These are phyloP conservation scores for Colletes collaris DNA, from an alignment of 2,888 invertebrate species.

Conservation along the genomic window DNA sequence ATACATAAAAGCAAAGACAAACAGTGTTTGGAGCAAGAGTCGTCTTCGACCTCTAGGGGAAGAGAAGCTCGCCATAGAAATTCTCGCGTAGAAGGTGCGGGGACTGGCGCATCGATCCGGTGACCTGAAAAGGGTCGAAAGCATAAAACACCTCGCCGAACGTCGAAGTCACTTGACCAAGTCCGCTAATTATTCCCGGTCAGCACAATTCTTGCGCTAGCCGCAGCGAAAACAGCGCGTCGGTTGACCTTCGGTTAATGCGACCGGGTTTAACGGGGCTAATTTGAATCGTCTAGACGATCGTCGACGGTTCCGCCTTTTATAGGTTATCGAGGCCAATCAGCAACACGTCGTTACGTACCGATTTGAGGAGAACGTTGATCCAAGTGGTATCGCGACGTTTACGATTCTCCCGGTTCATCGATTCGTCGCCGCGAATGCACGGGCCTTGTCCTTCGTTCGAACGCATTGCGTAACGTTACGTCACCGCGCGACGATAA, in stretches of 20 bases:
- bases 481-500: slow-evolving; percentile 52
- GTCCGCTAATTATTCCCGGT: no score
- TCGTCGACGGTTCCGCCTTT: slow-evolving; percentile 10
- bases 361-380: slow-evolving; percentile 9
- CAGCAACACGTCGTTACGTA: background rate
- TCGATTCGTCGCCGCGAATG: background rate
- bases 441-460: slow-evolving; percentile 43
- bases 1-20: no score
- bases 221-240: background rate
- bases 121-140: no score
- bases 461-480: slow-evolving; percentile 57
- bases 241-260: slow-evolving; percentile 3
- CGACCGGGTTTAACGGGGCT: slow-evolving; percentile 7
- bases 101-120: no score
- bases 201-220: no score
- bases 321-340: slow-evolving; percentile 9
- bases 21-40: no score
- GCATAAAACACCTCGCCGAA: no score
- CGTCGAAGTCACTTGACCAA: no score
- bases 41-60: no score
- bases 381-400: background rate
- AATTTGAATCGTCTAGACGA: slow-evolving; percentile 33
- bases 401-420: no score
- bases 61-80: no score
- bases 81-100: no score